Evolutionary conservation across 2,888 invertebrate genomes (phyloP).

Genomic region (Callosobruchus maculatus): DNA sequence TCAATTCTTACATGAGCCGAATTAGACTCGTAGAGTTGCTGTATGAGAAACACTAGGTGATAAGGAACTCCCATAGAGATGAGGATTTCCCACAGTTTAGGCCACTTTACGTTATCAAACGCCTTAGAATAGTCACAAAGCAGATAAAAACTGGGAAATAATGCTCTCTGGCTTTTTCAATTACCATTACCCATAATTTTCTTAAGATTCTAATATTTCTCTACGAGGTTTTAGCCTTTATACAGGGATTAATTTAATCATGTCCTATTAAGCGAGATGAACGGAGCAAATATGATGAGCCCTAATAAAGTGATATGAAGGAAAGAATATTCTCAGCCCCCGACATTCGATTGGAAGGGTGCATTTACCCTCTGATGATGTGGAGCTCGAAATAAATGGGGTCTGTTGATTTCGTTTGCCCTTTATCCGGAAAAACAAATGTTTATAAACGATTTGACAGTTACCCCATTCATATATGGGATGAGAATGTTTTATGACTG

Average conservation of each 20-base stretch:
- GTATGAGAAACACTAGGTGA: no score
- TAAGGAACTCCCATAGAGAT: no score
- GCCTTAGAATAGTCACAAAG: no score
- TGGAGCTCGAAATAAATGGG: slow-evolving; percentile 24
- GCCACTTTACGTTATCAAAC: no score
- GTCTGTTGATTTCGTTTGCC: slow-evolving; percentile 32
- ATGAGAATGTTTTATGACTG: neutral
- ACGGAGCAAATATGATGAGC: neutral
- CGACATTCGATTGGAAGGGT: neutral
- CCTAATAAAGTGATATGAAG: neutral
- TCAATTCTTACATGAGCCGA: no score
- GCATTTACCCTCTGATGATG: slow-evolving; percentile 20
- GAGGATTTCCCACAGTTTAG: no score
- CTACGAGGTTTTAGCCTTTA: neutral
- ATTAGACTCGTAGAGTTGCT: no score
- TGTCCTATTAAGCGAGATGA: neutral
- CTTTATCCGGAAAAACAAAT: slow-evolving; percentile 28
- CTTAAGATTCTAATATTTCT: neutral
- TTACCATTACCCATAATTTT: neutral
- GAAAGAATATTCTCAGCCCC: neutral
- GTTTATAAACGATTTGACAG: slow-evolving; percentile 12
- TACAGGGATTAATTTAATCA: neutral
- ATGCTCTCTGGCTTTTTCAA: no score
- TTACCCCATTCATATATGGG: slow-evolving; percentile 3
- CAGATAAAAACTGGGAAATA: no score